phyloP scores from a whole-genome alignment of 1,140 invertebrate genomes.

The Trachymyrmex cornetzi region DNA sequence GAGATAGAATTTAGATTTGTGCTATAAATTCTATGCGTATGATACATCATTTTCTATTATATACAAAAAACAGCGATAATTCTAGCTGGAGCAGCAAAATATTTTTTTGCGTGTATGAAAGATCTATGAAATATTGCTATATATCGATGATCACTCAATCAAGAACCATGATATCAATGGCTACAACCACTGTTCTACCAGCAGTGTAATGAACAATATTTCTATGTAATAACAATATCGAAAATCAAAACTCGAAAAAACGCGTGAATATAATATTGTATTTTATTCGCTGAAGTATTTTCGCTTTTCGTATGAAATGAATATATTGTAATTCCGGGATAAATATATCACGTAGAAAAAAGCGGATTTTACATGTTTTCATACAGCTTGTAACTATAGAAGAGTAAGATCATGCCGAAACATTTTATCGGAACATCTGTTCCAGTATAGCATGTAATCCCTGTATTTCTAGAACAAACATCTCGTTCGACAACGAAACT shows the following conservation, averaged over 20 bases:
- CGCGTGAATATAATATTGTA: background rate
- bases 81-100: too few species aligned
- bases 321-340: slow-evolving; percentile 18
- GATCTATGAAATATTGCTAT: background rate
- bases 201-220: background rate
- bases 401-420: background rate
- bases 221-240: background rate
- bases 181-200: background rate
- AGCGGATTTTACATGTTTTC: slow-evolving; percentile 2
- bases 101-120: too few species aligned
- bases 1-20: too few species aligned
- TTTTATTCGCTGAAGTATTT: slow-evolving; percentile 5
- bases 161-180: background rate
- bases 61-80: too few species aligned
- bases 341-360: background rate
- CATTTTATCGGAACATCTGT: slow-evolving; percentile 2
- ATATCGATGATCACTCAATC: background rate
- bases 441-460: background rate
- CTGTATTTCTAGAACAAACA: background rate
- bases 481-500: background rate
- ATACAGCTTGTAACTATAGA: background rate
- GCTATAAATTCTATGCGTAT: too few species aligned
- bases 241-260: slow-evolving; percentile 12
- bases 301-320: slow-evolving; percentile 11
- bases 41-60: too few species aligned